phyloP scores from a whole-genome alignment of 2,113 vertebrate genomes.

The Athene cunicularia region DNA sequence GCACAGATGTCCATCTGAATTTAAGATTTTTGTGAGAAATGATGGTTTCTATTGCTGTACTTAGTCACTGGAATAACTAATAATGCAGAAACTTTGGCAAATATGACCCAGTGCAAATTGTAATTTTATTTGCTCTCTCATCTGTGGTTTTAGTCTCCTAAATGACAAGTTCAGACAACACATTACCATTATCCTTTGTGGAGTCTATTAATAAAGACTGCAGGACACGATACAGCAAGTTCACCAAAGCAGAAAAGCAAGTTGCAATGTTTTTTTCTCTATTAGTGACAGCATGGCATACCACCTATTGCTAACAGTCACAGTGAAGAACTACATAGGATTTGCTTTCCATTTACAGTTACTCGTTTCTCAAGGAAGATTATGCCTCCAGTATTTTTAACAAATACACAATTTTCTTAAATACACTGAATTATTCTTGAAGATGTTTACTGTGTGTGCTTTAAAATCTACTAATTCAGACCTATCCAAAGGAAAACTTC shows the following conservation, averaged over 20 bases:
- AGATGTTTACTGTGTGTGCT: background rate
- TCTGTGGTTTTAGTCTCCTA: constrained; percentile 48
- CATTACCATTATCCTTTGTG: constrained; percentile 46
- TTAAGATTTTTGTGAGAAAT: constrained; percentile 40
- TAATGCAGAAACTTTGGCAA: constrained; percentile 46
- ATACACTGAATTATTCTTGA: background rate
- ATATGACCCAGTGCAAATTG: constrained; percentile 9
- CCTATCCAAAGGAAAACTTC: background rate
- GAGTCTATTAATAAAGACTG: constrained; percentile 14
- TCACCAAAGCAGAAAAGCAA: constrained; percentile 14
- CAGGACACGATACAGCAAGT: background rate
- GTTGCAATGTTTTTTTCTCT: background rate
- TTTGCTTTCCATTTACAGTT: constrained; percentile 4
- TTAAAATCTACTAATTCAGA: background rate
- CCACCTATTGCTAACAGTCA: background rate
- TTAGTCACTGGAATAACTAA: constrained; percentile 37
- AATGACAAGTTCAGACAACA: constrained; percentile 57
- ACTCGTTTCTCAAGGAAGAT: background rate
- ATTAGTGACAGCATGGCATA: background rate
- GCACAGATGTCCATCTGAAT: background rate
- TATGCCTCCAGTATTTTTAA: background rate
- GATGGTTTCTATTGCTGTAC: background rate
- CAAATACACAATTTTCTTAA: background rate
- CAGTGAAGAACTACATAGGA: background rate
- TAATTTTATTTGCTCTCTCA: constrained; percentile 61